phyloP scores from a whole-genome alignment of 2,113 vertebrate species.

The Oryzias celebensis region DNA sequence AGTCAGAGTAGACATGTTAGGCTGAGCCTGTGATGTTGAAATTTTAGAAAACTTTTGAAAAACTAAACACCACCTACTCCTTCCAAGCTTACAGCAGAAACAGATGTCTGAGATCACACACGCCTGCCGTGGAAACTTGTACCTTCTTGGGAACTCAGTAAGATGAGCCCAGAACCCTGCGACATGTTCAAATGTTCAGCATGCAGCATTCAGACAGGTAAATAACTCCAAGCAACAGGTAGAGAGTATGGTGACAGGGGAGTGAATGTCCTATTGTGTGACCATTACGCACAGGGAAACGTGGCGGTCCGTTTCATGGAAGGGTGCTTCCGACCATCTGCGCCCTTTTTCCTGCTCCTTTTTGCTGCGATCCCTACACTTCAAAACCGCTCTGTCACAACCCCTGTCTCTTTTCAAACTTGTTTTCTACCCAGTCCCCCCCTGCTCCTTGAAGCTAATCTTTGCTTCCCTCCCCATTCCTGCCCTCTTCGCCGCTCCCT shows the following conservation, averaged over 20 bases:
- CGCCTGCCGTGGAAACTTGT: conserved; percentile 17
- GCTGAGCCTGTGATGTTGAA: neutral
- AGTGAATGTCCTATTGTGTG: conserved; percentile 36
- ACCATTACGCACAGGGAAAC: conserved; percentile 23
- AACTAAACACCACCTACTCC: conserved; percentile 35
- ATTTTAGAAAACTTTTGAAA: conserved; percentile 14
- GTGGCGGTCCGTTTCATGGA: conserved; percentile 55
- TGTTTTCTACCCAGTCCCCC: conserved; percentile 29
- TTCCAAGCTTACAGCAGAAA: conserved; percentile 30
- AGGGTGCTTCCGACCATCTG: conserved; percentile 67
- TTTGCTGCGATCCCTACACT: conserved; percentile 5
- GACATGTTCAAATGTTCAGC: conserved; percentile 50
- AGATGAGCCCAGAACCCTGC: conserved; percentile 43
- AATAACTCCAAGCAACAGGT: conserved; percentile 44
- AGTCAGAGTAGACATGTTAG: too few relatives aligned
- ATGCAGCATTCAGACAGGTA: conserved; percentile 48
- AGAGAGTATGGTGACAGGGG: conserved; percentile 14
- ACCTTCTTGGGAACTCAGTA: conserved; percentile 34
- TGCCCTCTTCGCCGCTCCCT: conserved; percentile 36
- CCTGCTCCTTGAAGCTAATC: conserved; percentile 41
- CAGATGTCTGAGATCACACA: conserved; percentile 64
- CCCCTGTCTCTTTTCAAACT: neutral
- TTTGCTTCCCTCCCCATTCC: conserved; percentile 26
- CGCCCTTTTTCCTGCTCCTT: conserved; percentile 55
- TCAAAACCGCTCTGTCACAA: conserved; percentile 11